Evolutionary conservation across 2,113 vertebrate genomes (phyloP).

Genomic region (Monopterus albus): DNA sequence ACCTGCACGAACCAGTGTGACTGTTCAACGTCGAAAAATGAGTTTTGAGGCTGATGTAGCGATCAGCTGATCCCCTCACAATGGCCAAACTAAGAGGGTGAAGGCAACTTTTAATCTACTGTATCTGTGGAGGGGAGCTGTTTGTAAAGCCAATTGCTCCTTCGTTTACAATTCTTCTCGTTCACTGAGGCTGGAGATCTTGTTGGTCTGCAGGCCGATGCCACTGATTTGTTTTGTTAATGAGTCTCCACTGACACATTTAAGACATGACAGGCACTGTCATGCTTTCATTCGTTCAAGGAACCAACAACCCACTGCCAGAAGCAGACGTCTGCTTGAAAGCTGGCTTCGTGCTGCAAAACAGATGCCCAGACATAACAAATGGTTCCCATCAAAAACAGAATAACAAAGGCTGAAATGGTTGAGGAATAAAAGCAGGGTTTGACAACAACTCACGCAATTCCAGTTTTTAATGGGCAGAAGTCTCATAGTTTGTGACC

Average conservation of each 20-base stretch:
- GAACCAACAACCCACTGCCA: slow-evolving; percentile 65
- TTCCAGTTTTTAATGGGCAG: slow-evolving; percentile 33
- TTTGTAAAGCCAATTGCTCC: slow-evolving; percentile 35
- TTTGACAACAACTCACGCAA: slow-evolving; percentile 43
- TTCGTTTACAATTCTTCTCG: slow-evolving; percentile 54
- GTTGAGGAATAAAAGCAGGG: slow-evolving; percentile 50
- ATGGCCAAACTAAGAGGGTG: neutral
- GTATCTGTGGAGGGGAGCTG: slow-evolving; percentile 11
- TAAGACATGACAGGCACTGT: slow-evolving; percentile 72
- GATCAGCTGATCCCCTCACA: slow-evolving; percentile 9
- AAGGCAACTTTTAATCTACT: slow-evolving; percentile 13
- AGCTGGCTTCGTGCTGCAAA: slow-evolving; percentile 62
- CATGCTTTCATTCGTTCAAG: slow-evolving; percentile 68
- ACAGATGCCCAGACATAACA: slow-evolving; percentile 67
- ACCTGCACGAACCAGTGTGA: too few species aligned
- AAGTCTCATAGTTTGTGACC: slow-evolving; percentile 31
- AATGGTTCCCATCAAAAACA: slow-evolving; percentile 60
- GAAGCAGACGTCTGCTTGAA: slow-evolving; percentile 65
- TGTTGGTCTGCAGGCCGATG: slow-evolving; percentile 56
- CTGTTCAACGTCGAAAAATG: too few species aligned
- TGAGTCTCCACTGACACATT: slow-evolving; percentile 77
- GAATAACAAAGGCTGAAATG: slow-evolving; percentile 51
- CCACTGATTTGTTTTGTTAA: slow-evolving; percentile 79
- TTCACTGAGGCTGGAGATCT: slow-evolving; percentile 49
- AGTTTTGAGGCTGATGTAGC: too few species aligned